A percentile compares a stretch with the other conserved stretches of the same genome.
Conservation (phyloP, 2,797 vertebrate species). For the Hybognathus amarus region DNA sequence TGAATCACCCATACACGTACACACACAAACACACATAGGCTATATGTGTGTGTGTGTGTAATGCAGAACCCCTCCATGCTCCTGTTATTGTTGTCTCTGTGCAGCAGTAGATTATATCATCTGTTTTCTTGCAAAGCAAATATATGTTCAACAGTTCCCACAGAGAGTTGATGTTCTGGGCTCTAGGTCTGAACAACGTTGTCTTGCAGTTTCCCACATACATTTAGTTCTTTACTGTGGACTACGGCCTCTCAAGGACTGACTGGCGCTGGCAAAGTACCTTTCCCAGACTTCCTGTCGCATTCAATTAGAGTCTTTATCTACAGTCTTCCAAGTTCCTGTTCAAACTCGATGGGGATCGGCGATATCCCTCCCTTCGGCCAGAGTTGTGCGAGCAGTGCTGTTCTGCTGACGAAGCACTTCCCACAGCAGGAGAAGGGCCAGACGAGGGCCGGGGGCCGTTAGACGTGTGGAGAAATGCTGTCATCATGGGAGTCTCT, state of each 20-base stretch:
- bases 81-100: too few relatives aligned
- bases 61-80: too few relatives aligned
- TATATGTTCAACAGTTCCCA: background rate
- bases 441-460: background rate
- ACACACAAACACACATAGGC: too few relatives aligned
- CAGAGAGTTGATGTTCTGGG: background rate
- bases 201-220: slow-evolving; percentile 51
- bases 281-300: slow-evolving; percentile 77
- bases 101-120: background rate
- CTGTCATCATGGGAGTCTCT: background rate
- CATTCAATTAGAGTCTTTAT: slow-evolving; percentile 75
- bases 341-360: slow-evolving; percentile 62
- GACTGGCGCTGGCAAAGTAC: slow-evolving; percentile 65
- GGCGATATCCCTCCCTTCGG: slow-evolving; percentile 60
- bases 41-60: too few relatives aligned
- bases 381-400: slow-evolving; percentile 65
- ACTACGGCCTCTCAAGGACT: slow-evolving; percentile 47
- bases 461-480: background rate
- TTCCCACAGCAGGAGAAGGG: slow-evolving; percentile 1
- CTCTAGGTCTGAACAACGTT: slow-evolving; percentile 36
- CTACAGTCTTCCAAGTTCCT: slow-evolving; percentile 66
- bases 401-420: slow-evolving; percentile 37
- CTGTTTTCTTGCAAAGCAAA: background rate
- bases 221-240: slow-evolving; percentile 61
- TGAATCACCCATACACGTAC: too few relatives aligned